Conservation (phyloP, 1,140 invertebrate species). For the Pygmarrhopalites habei region DNA sequence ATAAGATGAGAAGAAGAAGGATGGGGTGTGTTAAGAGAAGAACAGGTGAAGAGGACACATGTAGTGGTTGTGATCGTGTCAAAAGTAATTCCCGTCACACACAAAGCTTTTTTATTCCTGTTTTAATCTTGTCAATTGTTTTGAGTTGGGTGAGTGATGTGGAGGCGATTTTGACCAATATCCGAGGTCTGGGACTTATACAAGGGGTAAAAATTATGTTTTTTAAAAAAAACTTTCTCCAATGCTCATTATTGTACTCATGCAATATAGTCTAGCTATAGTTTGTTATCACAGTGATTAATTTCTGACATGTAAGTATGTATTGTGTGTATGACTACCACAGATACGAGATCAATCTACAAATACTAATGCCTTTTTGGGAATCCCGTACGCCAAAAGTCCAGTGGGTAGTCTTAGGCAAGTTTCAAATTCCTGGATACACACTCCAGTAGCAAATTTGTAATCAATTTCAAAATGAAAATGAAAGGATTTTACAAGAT, state of each 20-base stretch:
- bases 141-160: conserved; percentile 8
- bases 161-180: conserved; percentile 23
- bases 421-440: no score
- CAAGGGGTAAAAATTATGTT: conserved; percentile 40
- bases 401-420: conserved; percentile 32
- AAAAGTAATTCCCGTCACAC: no score
- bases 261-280: no score
- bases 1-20: no score
- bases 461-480: no score
- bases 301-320: not conserved
- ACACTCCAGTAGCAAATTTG: no score
- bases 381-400: conserved; percentile 37
- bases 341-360: conserved; percentile 25
- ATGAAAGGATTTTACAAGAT: no score
- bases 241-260: not conserved
- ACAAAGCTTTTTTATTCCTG: no score
- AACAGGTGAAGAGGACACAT: no score
- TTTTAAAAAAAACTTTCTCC: conserved; percentile 6
- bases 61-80: no score
- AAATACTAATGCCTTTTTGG: conserved; percentile 34
- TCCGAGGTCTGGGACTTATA: conserved; percentile 35
- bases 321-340: conserved; percentile 1
- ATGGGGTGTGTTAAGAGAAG: no score
- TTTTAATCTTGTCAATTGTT: conserved; percentile 1
- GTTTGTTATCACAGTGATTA: no score